A percentile compares a stretch with the other conserved stretches of the same genome.
These are phyloP conservation scores for Spisula solida DNA, from an alignment of 2,888 invertebrate genomes.

Conservation along the genomic window DNA sequence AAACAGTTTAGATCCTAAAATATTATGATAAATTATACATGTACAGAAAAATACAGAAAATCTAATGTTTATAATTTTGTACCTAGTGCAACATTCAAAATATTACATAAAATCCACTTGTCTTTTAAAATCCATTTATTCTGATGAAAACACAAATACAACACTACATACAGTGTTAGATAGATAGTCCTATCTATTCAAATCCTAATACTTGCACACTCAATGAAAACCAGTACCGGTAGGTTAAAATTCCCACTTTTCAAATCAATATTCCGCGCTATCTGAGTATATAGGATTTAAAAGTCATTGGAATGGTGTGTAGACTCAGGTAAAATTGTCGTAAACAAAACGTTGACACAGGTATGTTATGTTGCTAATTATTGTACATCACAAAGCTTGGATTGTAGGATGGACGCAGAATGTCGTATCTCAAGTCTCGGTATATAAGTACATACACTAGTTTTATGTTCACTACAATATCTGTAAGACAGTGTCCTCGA, in stretches of 20 bases:
- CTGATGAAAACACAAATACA: neutral
- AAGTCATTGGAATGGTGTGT: neutral
- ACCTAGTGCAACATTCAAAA: slow-evolving; percentile 11
- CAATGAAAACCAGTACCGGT: no score
- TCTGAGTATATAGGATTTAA: neutral
- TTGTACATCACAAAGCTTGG: neutral
- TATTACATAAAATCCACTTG: neutral
- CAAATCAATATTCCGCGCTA: neutral
- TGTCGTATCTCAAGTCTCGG: no score
- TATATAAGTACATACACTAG: no score
- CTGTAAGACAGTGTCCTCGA: no score
- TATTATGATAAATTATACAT: no score
- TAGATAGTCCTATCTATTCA: neutral
- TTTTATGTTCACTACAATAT: no score
- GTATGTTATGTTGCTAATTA: slow-evolving; percentile 4
- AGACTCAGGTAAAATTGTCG: neutral
- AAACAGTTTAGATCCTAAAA: no score
- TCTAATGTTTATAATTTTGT: neutral
- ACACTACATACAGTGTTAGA: neutral
- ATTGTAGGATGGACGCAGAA: neutral
- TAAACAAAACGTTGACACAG: slow-evolving; percentile 12
- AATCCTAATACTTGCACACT: neutral
- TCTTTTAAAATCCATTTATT: neutral
- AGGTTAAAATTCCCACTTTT: neutral
- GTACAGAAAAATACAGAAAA: neutral